phyloP scores from a whole-genome alignment of 2,888 invertebrate species.

The Diarsia rubi region DNA sequence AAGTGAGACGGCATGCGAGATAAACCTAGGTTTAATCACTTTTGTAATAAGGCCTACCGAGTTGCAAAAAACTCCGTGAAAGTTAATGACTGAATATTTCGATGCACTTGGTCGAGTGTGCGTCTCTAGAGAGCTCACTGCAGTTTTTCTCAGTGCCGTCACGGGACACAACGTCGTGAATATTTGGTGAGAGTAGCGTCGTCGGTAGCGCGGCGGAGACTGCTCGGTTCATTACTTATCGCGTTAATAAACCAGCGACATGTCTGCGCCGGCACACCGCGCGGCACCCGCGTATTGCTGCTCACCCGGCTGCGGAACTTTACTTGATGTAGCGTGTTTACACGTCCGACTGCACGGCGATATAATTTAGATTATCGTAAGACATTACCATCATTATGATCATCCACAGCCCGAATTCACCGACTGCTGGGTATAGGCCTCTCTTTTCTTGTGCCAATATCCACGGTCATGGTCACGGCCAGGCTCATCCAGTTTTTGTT shows the following conservation, averaged over 20 bases:
- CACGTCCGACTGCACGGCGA: background rate
- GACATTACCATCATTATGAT: no score
- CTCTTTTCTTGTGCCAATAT: no score
- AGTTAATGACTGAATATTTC: slow-evolving; percentile 22
- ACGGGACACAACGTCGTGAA: slow-evolving; percentile 9
- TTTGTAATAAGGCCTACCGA: no score
- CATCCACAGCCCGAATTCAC: no score
- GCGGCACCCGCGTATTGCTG: background rate
- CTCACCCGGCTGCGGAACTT: background rate
- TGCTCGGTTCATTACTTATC: slow-evolving; percentile 27
- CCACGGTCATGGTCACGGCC: no score
- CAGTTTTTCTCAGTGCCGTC: slow-evolving; percentile 2
- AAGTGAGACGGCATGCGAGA: no score
- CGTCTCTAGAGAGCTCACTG: slow-evolving; percentile 2
- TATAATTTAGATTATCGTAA: slow-evolving; percentile 11
- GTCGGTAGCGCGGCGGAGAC: background rate
- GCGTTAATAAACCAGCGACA: slow-evolving; percentile 30
- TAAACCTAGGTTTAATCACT: no score
- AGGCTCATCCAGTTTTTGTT: no score
- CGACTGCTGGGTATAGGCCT: no score
- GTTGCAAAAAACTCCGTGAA: background rate
- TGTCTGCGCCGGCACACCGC: background rate
- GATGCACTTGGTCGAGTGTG: slow-evolving; percentile 7
- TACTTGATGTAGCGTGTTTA: slow-evolving; percentile 17
- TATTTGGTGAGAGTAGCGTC: slow-evolving; percentile 21